Evolutionary conservation across 1,140 invertebrate genomes (phyloP).

Genomic region (Arctopsyche grandis): DNA sequence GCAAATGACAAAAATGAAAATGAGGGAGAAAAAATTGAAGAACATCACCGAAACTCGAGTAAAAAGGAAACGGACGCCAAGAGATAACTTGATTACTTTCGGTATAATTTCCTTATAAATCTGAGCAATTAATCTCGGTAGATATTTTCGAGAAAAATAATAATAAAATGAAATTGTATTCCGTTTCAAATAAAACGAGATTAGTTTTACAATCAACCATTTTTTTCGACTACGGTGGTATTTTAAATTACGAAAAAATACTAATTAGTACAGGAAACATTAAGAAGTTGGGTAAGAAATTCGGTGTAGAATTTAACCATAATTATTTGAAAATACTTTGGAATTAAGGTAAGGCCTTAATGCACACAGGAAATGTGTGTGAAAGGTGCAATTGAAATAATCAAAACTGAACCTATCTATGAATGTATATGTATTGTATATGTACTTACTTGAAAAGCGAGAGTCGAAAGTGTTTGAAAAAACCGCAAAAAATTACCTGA

Average conservation of each 20-base stretch:
- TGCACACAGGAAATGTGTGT: no score
- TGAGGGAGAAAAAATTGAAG: background rate
- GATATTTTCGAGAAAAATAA: background rate
- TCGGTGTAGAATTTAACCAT: no score
- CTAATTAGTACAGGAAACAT: background rate
- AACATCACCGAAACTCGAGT: background rate
- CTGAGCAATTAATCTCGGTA: slow-evolving; percentile 15
- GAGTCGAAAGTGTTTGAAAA: no score
- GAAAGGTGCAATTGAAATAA: no score
- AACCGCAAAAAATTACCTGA: no score
- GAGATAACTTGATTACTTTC: slow-evolving; percentile 15
- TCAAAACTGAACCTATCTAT: no score
- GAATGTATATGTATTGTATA: no score
- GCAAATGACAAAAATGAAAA: background rate
- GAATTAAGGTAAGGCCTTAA: no score
- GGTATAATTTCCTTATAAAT: slow-evolving; percentile 18
- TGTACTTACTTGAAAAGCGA: no score
- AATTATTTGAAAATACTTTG: no score
- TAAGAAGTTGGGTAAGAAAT: no score
- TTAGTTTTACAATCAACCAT: background rate
- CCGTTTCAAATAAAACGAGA: background rate
- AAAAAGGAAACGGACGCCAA: background rate
- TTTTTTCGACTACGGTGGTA: background rate
- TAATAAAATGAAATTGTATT: slow-evolving; percentile 2
- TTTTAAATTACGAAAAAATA: background rate